Percentiles rank a stretch among this genome's conserved stretches.
Conservation (phyloP, 2,113 vertebrate species). For the Ochotona princeps region DNA sequence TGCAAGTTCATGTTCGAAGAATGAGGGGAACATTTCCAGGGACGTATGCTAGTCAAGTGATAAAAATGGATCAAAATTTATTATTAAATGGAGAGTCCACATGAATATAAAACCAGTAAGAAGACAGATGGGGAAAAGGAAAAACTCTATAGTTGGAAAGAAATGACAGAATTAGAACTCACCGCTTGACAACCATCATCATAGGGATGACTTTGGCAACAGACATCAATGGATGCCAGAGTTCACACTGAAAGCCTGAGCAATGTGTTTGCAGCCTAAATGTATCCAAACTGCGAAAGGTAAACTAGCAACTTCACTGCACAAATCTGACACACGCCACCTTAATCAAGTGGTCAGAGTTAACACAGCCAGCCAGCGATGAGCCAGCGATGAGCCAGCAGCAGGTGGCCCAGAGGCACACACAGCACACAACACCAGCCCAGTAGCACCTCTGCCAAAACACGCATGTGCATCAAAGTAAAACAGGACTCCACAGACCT, state of each 20-base stretch:
- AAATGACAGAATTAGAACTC: neutral
- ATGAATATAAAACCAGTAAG: conserved; percentile 2
- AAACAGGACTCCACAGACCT: neutral
- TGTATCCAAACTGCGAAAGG: neutral
- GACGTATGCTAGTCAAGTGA: neutral
- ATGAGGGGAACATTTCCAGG: neutral
- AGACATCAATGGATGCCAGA: neutral
- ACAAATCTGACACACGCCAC: neutral
- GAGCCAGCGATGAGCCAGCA: rapidly evolving
- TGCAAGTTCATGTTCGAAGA: neutral
- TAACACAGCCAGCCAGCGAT: neutral
- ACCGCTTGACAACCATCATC: neutral
- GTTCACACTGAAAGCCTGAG: neutral
- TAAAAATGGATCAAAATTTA: neutral
- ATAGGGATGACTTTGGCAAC: neutral
- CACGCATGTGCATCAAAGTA: neutral
- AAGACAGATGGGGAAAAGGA: neutral
- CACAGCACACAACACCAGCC: neutral
- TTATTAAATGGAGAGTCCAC: neutral
- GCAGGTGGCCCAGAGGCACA: neutral
- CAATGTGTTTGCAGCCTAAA: neutral
- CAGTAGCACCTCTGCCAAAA: neutral
- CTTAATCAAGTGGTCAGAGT: neutral
- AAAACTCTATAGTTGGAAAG: neutral
- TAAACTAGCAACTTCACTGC: neutral